These are phyloP conservation scores for Papilio helenus DNA, from an alignment of 1,140 invertebrate genomes.

Conservation along the genomic window DNA sequence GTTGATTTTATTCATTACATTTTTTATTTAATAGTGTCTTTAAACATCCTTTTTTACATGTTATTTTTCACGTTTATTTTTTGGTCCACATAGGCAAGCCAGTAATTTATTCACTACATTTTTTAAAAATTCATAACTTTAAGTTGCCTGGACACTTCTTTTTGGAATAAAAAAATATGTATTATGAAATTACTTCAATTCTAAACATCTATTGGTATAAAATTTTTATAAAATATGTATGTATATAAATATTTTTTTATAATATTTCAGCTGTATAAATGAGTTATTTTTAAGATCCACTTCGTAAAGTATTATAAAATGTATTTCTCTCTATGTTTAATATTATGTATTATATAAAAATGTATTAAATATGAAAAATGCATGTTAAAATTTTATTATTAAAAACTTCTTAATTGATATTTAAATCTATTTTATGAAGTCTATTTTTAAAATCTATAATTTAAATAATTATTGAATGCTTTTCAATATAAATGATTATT, in stretches of 20 bases:
- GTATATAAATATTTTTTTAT: background rate
- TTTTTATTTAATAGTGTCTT: background rate
- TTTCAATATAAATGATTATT: background rate
- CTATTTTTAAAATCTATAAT: background rate
- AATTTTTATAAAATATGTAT: conserved; percentile 14
- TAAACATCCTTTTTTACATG: background rate
- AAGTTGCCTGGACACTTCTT: background rate
- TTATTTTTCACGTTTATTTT: background rate
- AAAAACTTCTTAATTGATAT: background rate
- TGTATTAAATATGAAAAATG: conserved; percentile 30
- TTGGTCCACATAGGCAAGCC: background rate
- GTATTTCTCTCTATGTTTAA: background rate
- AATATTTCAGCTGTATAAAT: conserved; percentile 19
- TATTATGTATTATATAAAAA: conserved; percentile 13
- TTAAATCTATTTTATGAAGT: background rate
- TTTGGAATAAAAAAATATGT: background rate
- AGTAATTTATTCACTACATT: background rate
- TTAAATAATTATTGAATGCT: background rate
- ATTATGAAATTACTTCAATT: background rate
- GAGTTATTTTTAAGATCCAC: conserved; percentile 14
- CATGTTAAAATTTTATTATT: background rate
- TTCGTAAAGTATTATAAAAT: conserved; percentile 19
- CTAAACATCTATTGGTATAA: conserved; percentile 15
- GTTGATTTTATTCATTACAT: background rate
- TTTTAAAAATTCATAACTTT: background rate